Conservation (phyloP, 2,888 invertebrate genomes). For the Plebejus melissa region DNA sequence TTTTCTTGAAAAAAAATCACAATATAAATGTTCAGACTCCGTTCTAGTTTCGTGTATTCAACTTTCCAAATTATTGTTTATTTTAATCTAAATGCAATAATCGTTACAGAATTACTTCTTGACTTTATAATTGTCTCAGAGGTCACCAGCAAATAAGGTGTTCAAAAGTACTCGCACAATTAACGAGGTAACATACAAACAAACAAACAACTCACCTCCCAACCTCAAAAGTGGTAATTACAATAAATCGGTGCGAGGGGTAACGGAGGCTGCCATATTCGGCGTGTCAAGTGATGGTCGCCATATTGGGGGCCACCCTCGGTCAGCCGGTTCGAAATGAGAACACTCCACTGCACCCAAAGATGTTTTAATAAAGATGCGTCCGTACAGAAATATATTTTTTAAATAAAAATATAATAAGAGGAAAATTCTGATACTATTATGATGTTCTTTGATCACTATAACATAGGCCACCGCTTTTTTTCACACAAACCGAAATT, state of each 20-base stretch:
- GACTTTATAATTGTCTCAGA: not conserved
- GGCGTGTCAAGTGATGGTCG: constrained; percentile 13
- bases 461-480: too few species aligned
- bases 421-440: not conserved
- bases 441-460: too few species aligned
- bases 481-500: too few species aligned
- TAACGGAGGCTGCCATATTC: constrained; percentile 7
- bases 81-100: too few species aligned
- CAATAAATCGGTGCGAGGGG: constrained; percentile 15
- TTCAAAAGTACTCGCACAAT: not conserved
- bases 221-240: constrained; percentile 16
- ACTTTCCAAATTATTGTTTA: too few species aligned
- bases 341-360: constrained; percentile 43
- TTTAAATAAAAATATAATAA: not conserved
- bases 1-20: too few species aligned
- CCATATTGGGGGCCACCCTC: constrained; percentile 15
- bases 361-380: constrained; percentile 11
- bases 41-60: too few species aligned
- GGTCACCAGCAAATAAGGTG: not conserved
- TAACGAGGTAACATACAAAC: not conserved
- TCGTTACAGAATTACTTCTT: not conserved
- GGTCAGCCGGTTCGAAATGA: constrained; percentile 45
- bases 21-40: too few species aligned
- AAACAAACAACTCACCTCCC: constrained; percentile 17
- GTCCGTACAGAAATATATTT: constrained; percentile 35